Conservation (phyloP, 2,797 vertebrate species). For the Macroramphosus scolopax region DNA sequence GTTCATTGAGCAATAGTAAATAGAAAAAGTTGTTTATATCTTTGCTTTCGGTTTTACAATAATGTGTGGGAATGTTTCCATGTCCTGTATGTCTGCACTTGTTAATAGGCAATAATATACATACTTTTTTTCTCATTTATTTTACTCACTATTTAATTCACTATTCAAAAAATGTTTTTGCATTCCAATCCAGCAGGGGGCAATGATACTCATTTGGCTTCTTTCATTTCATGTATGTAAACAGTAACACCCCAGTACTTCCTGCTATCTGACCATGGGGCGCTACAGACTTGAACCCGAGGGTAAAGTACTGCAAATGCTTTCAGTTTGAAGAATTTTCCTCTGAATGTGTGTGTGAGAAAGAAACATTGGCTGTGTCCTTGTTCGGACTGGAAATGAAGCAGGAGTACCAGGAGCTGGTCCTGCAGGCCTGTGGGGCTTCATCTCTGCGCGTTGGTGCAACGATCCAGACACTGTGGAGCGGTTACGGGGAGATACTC, state of each 20-base stretch:
- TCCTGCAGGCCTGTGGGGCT: slow-evolving; percentile 71
- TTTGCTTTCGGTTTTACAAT: too few relatives aligned
- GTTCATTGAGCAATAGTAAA: background rate
- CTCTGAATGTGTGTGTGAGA: background rate
- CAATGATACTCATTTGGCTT: background rate
- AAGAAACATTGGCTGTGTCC: too few relatives aligned
- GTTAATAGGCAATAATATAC: too few relatives aligned
- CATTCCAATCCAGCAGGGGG: slow-evolving; percentile 32
- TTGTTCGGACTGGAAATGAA: slow-evolving; percentile 70
- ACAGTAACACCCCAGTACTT: slow-evolving; percentile 5
- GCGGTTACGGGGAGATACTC: slow-evolving; percentile 78
- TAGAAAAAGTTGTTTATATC: too few relatives aligned
- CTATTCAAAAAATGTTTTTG: too few relatives aligned
- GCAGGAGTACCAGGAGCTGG: slow-evolving; percentile 66
- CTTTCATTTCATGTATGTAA: background rate
- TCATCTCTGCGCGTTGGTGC: slow-evolving; percentile 59
- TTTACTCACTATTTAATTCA: too few relatives aligned
- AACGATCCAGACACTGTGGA: slow-evolving; percentile 78
- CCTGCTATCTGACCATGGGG: slow-evolving; percentile 3
- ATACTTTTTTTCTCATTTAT: too few relatives aligned
- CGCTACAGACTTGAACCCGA: background rate
- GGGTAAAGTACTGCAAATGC: background rate
- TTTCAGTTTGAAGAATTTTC: background rate
- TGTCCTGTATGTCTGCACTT: too few relatives aligned
- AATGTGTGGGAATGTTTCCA: too few relatives aligned